These are phyloP conservation scores for Dendrocincla tyrannina DNA, from an alignment of 2,797 vertebrate species.

Conservation along the genomic window DNA sequence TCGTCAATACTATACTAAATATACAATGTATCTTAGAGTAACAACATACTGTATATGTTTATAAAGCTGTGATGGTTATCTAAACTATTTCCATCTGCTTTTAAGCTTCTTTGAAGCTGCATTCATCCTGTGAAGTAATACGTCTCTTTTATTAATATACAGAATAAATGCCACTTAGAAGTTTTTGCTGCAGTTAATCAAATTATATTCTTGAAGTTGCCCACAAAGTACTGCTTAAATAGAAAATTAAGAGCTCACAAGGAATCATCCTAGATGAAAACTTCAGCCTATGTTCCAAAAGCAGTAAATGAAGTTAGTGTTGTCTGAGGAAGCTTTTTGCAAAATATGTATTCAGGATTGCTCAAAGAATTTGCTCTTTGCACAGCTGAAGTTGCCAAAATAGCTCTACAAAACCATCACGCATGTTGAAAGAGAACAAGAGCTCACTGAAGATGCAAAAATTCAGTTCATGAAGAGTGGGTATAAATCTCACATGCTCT, in stretches of 20 bases:
- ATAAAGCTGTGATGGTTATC: background rate
- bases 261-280: background rate
- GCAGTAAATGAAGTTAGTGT: background rate
- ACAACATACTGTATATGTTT: background rate
- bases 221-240: background rate
- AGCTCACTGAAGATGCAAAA: background rate
- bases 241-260: background rate
- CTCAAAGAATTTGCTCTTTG: background rate
- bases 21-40: background rate
- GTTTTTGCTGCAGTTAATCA: background rate
- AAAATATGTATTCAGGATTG: background rate
- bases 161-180: background rate
- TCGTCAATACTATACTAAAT: background rate
- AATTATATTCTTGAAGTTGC: background rate
- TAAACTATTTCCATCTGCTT: background rate
- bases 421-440: background rate
- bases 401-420: background rate
- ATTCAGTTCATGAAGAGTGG: background rate
- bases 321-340: background rate
- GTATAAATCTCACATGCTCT: background rate
- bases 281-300: background rate
- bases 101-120: background rate
- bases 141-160: background rate
- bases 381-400: background rate
- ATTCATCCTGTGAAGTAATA: background rate